A percentile compares a stretch with the other conserved stretches of the same genome.
Evolutionary conservation across 2,797 vertebrate genomes (phyloP).

Genomic region (Schizopygopsis malacanthus): DNA sequence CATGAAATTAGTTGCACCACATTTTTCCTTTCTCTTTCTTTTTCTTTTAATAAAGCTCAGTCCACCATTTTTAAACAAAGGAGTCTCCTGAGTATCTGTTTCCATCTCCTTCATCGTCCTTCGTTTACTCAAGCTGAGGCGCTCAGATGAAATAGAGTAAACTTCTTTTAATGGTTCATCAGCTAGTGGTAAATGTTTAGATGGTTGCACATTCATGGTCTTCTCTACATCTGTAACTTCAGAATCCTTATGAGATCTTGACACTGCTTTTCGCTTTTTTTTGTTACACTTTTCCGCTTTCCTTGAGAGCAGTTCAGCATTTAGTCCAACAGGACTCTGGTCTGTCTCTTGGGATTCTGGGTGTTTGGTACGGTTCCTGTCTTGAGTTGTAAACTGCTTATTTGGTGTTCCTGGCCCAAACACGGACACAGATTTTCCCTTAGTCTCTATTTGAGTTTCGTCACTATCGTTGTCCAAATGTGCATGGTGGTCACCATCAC

Average conservation of each 20-base stretch:
- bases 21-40: background rate
- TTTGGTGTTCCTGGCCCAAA: background rate
- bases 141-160: background rate
- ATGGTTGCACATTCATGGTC: background rate
- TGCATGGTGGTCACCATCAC: background rate
- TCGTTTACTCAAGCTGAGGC: background rate
- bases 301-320: background rate
- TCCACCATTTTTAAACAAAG: constrained; percentile 45
- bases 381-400: background rate
- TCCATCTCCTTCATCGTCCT: background rate
- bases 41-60: constrained; percentile 38
- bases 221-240: background rate
- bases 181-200: background rate
- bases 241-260: background rate
- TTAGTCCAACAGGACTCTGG: background rate
- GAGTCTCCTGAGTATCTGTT: background rate
- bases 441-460: background rate
- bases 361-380: background rate
- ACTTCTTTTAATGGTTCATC: background rate
- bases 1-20: background rate
- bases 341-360: background rate
- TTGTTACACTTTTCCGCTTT: background rate
- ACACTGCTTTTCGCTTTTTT: background rate
- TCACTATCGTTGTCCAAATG: background rate
- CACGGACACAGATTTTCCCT: background rate